These are phyloP conservation scores for Dendrocincla tyrannina DNA, from an alignment of 2,797 vertebrate genomes.

Conservation along the genomic window DNA sequence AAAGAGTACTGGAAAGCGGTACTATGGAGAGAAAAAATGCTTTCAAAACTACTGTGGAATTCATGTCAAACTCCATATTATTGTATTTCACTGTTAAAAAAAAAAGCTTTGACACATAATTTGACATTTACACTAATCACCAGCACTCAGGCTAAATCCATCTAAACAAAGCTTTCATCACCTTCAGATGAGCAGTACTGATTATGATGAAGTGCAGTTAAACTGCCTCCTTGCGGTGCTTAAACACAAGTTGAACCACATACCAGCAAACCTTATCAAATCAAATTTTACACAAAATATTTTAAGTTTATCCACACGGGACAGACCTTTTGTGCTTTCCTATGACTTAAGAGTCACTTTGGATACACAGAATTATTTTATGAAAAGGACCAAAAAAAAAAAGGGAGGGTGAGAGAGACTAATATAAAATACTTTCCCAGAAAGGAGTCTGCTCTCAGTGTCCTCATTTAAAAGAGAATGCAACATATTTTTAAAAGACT, in stretches of 20 bases:
- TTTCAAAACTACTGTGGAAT: neutral
- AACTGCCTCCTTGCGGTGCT: neutral
- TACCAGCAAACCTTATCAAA: neutral
- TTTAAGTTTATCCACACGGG: neutral
- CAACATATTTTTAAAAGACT: neutral
- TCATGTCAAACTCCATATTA: neutral
- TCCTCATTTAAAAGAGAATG: neutral
- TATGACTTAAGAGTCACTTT: neutral
- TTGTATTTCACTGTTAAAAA: neutral
- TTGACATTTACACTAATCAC: slow-evolving; percentile 55
- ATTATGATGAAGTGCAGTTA: slow-evolving; percentile 11
- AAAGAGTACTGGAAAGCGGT: neutral
- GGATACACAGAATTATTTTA: neutral
- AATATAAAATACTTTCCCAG: neutral
- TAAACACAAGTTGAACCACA: neutral
- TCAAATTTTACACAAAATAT: neutral
- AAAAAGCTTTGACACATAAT: neutral
- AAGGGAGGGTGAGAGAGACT: fast-evolving
- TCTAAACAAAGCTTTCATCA: slow-evolving; percentile 58
- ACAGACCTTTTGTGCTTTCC: neutral
- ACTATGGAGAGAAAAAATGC: neutral
- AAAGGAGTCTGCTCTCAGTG: neutral
- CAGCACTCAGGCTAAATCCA: slow-evolving; percentile 36
- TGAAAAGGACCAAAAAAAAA: neutral
- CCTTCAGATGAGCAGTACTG: slow-evolving; percentile 58